phyloP scores from a whole-genome alignment of 2,888 invertebrate genomes.

The Andrena haemorrhoa region DNA sequence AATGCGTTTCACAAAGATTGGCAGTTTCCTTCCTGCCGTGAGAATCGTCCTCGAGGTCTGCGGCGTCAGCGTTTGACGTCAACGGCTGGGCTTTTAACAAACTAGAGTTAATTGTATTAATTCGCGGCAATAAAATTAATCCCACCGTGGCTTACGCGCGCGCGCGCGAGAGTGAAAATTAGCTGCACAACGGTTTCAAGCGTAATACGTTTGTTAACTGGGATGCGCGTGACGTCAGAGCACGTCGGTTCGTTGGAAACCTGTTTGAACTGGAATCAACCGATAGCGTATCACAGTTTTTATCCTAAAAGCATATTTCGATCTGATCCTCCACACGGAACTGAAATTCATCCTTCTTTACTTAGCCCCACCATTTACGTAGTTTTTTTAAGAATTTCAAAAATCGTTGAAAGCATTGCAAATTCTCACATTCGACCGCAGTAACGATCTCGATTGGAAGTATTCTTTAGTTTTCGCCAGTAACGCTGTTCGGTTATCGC shows the following conservation, averaged over 20 bases:
- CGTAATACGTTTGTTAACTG: constrained; percentile 14
- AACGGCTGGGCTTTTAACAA: constrained; percentile 21
- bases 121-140: constrained; percentile 55
- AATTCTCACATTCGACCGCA: too few species aligned
- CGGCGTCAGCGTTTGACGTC: constrained; percentile 43
- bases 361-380: too few species aligned
- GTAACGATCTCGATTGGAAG: too few species aligned
- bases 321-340: neutral
- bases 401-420: too few species aligned
- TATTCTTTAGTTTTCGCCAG: neutral
- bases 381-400: too few species aligned
- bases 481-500: neutral
- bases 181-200: constrained; percentile 2
- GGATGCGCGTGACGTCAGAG: constrained; percentile 39
- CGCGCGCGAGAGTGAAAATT: constrained; percentile 33
- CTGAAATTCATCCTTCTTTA: too few species aligned
- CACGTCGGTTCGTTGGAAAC: constrained; percentile 38
- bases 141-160: neutral
- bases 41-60: constrained; percentile 2
- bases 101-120: constrained; percentile 52
- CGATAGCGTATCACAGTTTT: constrained; percentile 43
- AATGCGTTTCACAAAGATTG: constrained; percentile 8
- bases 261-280: constrained; percentile 45
- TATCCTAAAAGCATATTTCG: neutral
- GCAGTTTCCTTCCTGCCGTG: neutral